Conservation (phyloP, 2,888 invertebrate genomes). For the Drosophila lacicola region DNA sequence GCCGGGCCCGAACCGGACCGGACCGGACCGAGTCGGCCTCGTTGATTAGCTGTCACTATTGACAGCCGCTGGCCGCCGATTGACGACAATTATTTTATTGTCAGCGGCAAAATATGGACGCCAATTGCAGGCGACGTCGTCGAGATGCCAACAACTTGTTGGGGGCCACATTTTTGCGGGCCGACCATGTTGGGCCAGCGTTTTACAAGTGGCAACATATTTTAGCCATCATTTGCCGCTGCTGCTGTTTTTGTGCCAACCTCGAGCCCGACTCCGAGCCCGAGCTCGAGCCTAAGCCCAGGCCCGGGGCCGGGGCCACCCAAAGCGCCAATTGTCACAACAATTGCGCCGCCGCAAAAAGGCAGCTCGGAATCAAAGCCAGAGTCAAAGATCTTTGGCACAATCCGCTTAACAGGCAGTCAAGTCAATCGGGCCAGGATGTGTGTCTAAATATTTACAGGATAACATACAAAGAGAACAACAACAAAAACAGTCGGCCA, state of each 20-base stretch:
- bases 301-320: conserved; percentile 51
- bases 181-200: conserved; percentile 67
- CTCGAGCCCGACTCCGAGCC: neutral
- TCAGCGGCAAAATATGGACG: conserved; percentile 24
- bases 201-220: conserved; percentile 77
- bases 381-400: conserved; percentile 51
- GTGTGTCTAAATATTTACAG: conserved; percentile 69
- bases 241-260: neutral
- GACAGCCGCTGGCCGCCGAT: conserved; percentile 61
- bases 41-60: conserved; percentile 78
- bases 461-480: conserved; percentile 22
- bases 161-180: conserved; percentile 42
- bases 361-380: conserved; percentile 19
- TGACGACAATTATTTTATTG: conserved; percentile 60
- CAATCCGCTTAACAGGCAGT: conserved; percentile 52
- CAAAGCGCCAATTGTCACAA: conserved; percentile 72
- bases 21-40: conserved; percentile 22
- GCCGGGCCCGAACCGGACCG: neutral
- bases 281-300: neutral
- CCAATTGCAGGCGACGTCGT: conserved; percentile 38
- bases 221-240: conserved; percentile 35
- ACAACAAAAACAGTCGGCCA: conserved; percentile 37
- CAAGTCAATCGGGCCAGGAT: conserved; percentile 32
- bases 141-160: conserved; percentile 75
- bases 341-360: conserved; percentile 44